Base-by-base conservation (phyloP, 30 jellyfish, hydroid and myxozoan genomes). In the Calvadosia cruxmelitensis region DNA sequence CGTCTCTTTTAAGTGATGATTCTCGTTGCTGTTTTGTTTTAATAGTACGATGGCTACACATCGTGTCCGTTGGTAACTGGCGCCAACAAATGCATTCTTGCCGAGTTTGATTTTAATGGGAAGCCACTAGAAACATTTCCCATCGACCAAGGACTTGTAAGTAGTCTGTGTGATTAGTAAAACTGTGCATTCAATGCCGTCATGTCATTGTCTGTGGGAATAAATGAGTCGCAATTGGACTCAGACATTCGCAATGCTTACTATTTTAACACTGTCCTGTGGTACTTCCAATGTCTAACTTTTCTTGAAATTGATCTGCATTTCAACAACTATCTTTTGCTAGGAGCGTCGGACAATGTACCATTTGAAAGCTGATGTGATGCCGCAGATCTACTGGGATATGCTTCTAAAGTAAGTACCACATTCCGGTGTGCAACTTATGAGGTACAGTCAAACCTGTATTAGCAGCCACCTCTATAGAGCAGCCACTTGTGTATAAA, bases 61-160 rank as follows among this genome's bases (percentile, higher is more conserved):
- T 86, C 96, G 15, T 86, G 96, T 52, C 96, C 96, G 0, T 83
- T 86, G 30, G 33, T 86, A 2, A 86, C 96, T 26, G 83, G 85
- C 27, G 69, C 81, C 63, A 66, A 75, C 26, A 79, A 66, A 53
- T 86, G 96, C 65, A 78, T 86, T 30, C 33, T 86, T 32, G 96
- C 96, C 2, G 96, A 86, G 53, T 86, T 86, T 77, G 69, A 86
- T 68, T 86, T 71, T 49, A 62, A 52, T 32, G 94, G 79, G 0
- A 69, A 29, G 30, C 96, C 96, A 25, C 57, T 65, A 76, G 96
- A 86, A 65, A 86, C 96, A 29, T 80, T 86, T 64, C 96, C 96
- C 23, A 20, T 86, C 64, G 94, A 86, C 70, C 96, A 86, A 75
- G 92, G 84, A 49, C 70, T 66, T 89, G 96, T 80, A 49, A 36